phyloP scores from a whole-genome alignment of 2,888 invertebrate genomes.

The Encarsia formosa region DNA sequence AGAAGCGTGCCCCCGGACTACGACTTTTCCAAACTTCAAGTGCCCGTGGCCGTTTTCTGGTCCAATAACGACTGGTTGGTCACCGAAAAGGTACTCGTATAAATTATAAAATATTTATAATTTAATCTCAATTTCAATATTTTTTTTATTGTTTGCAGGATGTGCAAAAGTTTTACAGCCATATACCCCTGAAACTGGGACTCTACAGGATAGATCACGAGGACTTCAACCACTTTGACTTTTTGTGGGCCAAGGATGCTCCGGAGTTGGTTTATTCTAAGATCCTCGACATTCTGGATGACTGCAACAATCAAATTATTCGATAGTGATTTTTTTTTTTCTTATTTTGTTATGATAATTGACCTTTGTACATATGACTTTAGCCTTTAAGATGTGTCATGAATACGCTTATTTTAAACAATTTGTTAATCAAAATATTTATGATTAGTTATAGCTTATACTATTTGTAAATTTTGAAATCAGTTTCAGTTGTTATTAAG shows the following conservation, averaged over 20 bases:
- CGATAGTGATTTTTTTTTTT: too few relatives aligned
- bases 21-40: conserved; percentile 58
- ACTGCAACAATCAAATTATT: conserved; percentile 31
- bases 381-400: too few relatives aligned
- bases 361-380: too few relatives aligned
- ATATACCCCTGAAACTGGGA: conserved; percentile 56
- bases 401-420: too few relatives aligned
- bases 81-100: conserved; percentile 51
- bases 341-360: too few relatives aligned
- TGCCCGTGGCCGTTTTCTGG: conserved; percentile 64
- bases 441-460: too few relatives aligned
- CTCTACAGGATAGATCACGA: conserved; percentile 57
- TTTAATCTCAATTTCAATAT: background rate
- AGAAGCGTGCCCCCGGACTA: conserved; percentile 60
- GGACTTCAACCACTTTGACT: conserved; percentile 72
- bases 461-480: too few relatives aligned
- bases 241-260: conserved; percentile 64
- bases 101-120: background rate
- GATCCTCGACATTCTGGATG: conserved; percentile 52
- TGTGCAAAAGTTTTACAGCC: conserved; percentile 56
- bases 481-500: too few relatives aligned
- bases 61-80: conserved; percentile 71
- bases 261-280: conserved; percentile 58
- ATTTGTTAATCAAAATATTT: too few relatives aligned
- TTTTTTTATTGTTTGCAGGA: conserved; percentile 50